Evolutionary conservation across 2,797 vertebrate species (phyloP), one percentile per base, ranked within the genome.

Genomic region (Setipinna tenuifilis): DNA sequence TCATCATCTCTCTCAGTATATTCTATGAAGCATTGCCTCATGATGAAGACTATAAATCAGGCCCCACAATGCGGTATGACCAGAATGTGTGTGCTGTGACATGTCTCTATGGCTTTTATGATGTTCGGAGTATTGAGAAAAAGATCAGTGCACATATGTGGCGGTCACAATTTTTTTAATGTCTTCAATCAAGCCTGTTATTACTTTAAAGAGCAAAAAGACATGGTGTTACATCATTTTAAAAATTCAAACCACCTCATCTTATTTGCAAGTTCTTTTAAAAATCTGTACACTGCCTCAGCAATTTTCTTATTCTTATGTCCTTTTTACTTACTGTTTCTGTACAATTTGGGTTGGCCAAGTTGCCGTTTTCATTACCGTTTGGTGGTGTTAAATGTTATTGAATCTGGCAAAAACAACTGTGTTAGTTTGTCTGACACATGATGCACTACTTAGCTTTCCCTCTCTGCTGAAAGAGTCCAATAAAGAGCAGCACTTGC

Each of bases 101-200:
- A 59, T 59, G 3, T 6, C 75, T 87, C 83, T 90, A 35, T 82
- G 86, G 85, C 85, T 71, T 85, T 85, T 87, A 82, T 87, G 62
- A 88, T 86, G 85, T 89, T 11, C 10, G 10, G 10, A 54, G 50
- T 41, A 54, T 12, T 54, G 6, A 54, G 50, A 14, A 12, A 54
- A 54, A 54, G 35, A 41, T 41, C 50, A 54, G 50, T 54, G 50
- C 7, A 54, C 7, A 59, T 59, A 59, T 19, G 58, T 59, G 58
- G 58, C 2, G 5, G 7, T 19, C 58, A 59, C 3, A 14, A 12
- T 14, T 58, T 58, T 58, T 19, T 50, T 50, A 50, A 7, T 50
- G 0, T 50, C 1, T 2, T 4, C 7, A 59, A 19, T 17, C 6
- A 59, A 59, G 19, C 2, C 58, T n/a, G 19, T 59, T 59, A 59